Base-by-base conservation (phyloP, 1,140 invertebrate species). In the Dryas iulia region DNA sequence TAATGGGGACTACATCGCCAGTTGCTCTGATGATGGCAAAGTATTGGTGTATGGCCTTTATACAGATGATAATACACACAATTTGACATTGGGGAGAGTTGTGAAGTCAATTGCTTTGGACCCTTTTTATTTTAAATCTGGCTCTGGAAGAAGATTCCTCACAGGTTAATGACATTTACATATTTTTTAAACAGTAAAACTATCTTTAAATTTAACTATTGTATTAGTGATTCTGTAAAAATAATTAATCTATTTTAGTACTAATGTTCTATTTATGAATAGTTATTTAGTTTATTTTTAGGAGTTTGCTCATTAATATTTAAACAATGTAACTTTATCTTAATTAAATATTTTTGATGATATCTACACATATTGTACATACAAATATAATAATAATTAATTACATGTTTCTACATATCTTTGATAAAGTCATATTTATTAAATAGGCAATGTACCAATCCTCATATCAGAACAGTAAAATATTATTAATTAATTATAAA, bases 1-100 rank as follows among this genome's bases (percentile, higher is more conserved):
- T 28, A 97, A 95, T 84, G 98, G 98, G 23, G 97, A 99, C 79
- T 96, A 95, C 81, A 95, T 98, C 57, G 93, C 91, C 1, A 98
- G 97, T 54, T 99, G 98, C 89, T 98, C 98, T 0, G 97, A 99
- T 90, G 98, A 99, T 93, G 97, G 98, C 54, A 97, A 96, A 86
- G 96, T 98, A 83, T 93, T 95, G 71, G 94, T 96, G 35, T 95
- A 96, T 82, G 97, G 97, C 6, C 90, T 99, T 2, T 98, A 97
- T 83, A 95, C 95, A 23, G 92, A 93, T 54, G 97, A 98, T 65
- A 96, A 97, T 80, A 97, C 97, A 82, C 95, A 97, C 57, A 94
- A 94, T 61, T 91, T 98, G 24, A 95, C 93, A 53, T 94, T 98
- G 74, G 96, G 97, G 7, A 93, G 96, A 72, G 94, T 96, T 14